Percentiles rank a stretch among this genome's conserved stretches.
Conservation (phyloP, 2,888 invertebrate genomes). For the Zygothrica quintamaculata region DNA sequence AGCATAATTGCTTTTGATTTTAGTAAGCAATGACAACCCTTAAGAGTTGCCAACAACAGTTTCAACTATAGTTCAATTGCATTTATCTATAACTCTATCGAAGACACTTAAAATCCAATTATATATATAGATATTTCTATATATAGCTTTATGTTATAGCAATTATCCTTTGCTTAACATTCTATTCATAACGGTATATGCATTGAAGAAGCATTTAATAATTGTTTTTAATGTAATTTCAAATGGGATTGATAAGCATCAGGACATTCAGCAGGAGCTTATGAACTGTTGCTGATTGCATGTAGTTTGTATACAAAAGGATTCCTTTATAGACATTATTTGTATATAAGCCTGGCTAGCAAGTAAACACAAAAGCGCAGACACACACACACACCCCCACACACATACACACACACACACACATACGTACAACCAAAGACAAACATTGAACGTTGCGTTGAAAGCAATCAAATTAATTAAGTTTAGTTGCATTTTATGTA, state of each 20-base stretch:
- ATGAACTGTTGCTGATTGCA: neutral
- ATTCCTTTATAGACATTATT: conserved; percentile 35
- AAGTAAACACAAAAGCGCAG: conserved; percentile 28
- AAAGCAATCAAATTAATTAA: conserved; percentile 63
- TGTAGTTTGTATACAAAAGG: conserved; percentile 15
- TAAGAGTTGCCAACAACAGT: no score
- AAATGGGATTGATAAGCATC: conserved; percentile 39
- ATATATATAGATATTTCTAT: no score
- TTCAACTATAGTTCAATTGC: no score
- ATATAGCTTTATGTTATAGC: no score
- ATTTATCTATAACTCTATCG: no score
- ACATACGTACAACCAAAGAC: no score
- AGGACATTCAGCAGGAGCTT: neutral
- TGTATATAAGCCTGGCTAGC: conserved; percentile 33
- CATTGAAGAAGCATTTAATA: no score
- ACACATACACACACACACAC: conserved; percentile 17
- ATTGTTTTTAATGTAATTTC: conserved; percentile 56
- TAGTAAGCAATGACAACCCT: no score
- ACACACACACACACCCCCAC: conserved; percentile 6
- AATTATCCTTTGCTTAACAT: no score
- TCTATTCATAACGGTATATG: no score
- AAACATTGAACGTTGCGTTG: neutral
- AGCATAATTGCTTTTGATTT: no score
- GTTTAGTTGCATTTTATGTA: conserved; percentile 51
- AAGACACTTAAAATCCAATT: no score